Base-by-base conservation (phyloP, 2,113 vertebrate species). In the Platycercus adscitus region DNA sequence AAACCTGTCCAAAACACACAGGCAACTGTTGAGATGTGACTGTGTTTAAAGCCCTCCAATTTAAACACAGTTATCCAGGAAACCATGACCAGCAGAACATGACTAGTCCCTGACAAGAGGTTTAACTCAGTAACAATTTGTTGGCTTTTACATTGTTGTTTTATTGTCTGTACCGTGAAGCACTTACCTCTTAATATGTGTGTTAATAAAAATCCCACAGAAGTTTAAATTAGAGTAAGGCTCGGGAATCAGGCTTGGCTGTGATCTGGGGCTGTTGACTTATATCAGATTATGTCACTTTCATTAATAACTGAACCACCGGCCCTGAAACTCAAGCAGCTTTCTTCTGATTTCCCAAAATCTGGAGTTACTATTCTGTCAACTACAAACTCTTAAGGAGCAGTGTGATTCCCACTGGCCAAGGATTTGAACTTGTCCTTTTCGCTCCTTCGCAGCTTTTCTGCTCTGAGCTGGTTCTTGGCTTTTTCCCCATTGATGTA, bases 11-110 rank as follows among this genome's bases (percentile, higher is more conserved):
- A 91, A 91, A 96, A 93, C 68, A 92, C 53, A 70, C 64, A 80
- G 89, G 89, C 31, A 12, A 69, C 72, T 70, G 89, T 70, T 87
- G 75, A 89, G 89, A 94, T 44, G 58, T 17, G 21, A 20, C 63
- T 81, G 43, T 58, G 26, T 82, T 95, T 91, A 68, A 84, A 83
- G 44, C 19, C 25, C 31, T 80, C 63, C 63, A 55, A 11, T 87
- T 93, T 71, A 95, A 96, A 91, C 66, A 71, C 23, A 26, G 65
- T 82, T 94, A 83, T 91, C 60, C 55, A 86, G 72, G 81, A 96
- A 91, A 79, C 73, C 86, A 79, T 39, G 55, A 60, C 69, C 88
- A 80, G 61, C 31, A 56, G 46, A 82, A 73, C 81, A 77, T 18
- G 39, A 33, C 83, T 79, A 2, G 47, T 93, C 71, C 28, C 31